Percentiles rank a stretch among this genome's conserved stretches.
phyloP scores from a whole-genome alignment of 2,888 invertebrate genomes.

The Himalopsyche anomala region DNA sequence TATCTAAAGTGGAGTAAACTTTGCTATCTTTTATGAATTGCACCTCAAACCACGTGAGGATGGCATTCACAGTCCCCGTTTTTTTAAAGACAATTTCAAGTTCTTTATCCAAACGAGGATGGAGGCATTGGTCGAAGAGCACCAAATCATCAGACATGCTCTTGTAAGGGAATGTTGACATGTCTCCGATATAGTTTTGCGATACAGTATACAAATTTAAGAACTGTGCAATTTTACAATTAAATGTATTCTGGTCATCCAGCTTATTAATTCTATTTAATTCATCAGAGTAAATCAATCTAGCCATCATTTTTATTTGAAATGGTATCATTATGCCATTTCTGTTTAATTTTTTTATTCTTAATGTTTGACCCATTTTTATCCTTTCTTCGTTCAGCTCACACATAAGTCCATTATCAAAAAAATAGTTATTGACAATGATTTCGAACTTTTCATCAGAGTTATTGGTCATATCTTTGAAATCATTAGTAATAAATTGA shows the following conservation, averaged over 20 bases:
- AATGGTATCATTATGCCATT: slow-evolving; percentile 77
- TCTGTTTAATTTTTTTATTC: slow-evolving; percentile 70
- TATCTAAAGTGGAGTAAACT: slow-evolving; percentile 72
- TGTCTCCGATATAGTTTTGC: slow-evolving; percentile 76
- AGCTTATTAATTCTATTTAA: slow-evolving; percentile 78
- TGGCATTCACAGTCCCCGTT: slow-evolving; percentile 73
- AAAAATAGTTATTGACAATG: slow-evolving; percentile 76
- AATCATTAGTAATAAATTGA: slow-evolving; percentile 70
- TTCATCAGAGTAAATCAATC: slow-evolving; percentile 79
- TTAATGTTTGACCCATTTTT: slow-evolving; percentile 69
- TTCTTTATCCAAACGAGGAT: slow-evolving; percentile 66
- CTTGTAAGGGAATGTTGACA: slow-evolving; percentile 71
- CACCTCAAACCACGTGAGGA: slow-evolving; percentile 78
- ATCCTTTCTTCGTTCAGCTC: slow-evolving; percentile 74
- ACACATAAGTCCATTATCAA: slow-evolving; percentile 74
- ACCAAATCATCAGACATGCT: slow-evolving; percentile 70
- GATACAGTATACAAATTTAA: slow-evolving; percentile 80
- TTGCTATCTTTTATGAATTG: slow-evolving; percentile 71
- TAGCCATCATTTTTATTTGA: slow-evolving; percentile 75
- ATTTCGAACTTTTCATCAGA: slow-evolving; percentile 74
- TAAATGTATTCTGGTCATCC: slow-evolving; percentile 76
- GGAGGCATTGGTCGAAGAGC: slow-evolving; percentile 68
- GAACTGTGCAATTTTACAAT: slow-evolving; percentile 75
- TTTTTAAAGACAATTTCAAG: slow-evolving; percentile 69
- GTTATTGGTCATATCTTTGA: slow-evolving; percentile 66